Evolutionary conservation across 2,797 vertebrate genomes (phyloP), one percentile per base, ranked within the genome.

Genomic region (Vipera latastei): DNA sequence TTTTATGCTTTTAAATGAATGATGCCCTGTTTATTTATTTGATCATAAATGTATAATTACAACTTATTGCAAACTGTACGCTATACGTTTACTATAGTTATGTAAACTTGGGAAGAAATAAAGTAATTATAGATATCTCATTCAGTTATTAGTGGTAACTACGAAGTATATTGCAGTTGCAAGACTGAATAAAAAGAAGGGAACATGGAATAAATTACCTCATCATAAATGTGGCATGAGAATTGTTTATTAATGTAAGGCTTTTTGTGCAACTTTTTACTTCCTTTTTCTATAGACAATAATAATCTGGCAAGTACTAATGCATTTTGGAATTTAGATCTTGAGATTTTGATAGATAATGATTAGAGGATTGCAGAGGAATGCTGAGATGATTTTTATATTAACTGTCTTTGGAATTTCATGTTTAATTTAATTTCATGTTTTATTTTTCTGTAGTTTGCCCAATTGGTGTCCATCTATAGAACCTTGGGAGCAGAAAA

Each of bases 381-480:
- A 4, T 0, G 2, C 2, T 91, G 56, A 51, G 53, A 48, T 93
- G 1, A 0, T 56, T 85, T 91, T 11, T 57, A n/a, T 32, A 59
- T 26, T 13, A 48, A 4, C 44, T 59, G 16, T 7, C 25, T 94
- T 91, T 89, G 87, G 38, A 92, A 1, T 69, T 92, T 95, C 88
- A 89, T 22, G 2, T 14, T 92, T 20, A 61, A 93, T 97, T 97
- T 32, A 92, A 1, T 69, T 92, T 95, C 87, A 89, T 22, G 3
- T 14, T 92, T 20, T 65, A 93, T 97, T 97, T 32, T 96, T 96
- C 97, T 97, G 57, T 97, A 99, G 99, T 99, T 99, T 97, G 98
- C 99, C 94, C 99, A 99, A 97, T 97, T 99, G 97, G 98, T 99
- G 95, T 98, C 97, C 96, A 98, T 98, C 97, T 98, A 98, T 97